Evolutionary conservation across 2,888 invertebrate species (phyloP).

Genomic region (Troglohyphantes excavatus): DNA sequence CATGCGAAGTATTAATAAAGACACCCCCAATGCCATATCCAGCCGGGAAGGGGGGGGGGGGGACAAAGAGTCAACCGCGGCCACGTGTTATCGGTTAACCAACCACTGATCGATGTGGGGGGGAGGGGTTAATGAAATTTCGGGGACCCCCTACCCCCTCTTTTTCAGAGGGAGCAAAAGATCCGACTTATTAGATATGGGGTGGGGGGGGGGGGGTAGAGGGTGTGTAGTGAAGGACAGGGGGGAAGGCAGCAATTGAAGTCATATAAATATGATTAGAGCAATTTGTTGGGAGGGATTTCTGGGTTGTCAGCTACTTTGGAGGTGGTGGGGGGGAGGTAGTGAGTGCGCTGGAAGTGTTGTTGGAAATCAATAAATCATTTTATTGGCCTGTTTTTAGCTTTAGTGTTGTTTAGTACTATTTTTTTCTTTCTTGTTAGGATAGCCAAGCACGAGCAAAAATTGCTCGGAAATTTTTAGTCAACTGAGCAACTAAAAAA

Average conservation of each 20-base stretch:
- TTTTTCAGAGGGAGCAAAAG: constrained; percentile 22
- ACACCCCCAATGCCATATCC: constrained; percentile 19
- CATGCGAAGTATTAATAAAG: constrained; percentile 58
- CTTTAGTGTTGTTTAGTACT: no score
- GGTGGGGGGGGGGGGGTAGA: neutral
- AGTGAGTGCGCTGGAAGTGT: neutral
- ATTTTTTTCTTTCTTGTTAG: no score
- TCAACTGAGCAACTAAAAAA: no score
- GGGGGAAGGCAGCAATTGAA: constrained; percentile 29
- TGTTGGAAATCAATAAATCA: neutral
- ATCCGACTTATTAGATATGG: constrained; percentile 68
- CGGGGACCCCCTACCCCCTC: constrained; percentile 13
- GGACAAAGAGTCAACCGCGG: constrained; percentile 73
- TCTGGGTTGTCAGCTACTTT: constrained; percentile 2
- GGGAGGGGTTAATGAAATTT: constrained; percentile 70
- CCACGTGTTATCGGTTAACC: constrained; percentile 76
- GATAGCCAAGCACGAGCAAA: no score
- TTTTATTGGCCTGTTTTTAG: no score
- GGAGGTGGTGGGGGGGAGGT: constrained; percentile 4
- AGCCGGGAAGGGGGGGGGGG: constrained; percentile 22
- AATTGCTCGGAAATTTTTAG: no score
- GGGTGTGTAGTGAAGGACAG: neutral
- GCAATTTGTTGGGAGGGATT: constrained; percentile 64
- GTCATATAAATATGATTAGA: constrained; percentile 76
- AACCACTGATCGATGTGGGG: constrained; percentile 51